Evolutionary conservation across 2,797 vertebrate species (phyloP), one percentile per base, ranked within the genome.

Genomic region (Leptodactylus fallax): DNA sequence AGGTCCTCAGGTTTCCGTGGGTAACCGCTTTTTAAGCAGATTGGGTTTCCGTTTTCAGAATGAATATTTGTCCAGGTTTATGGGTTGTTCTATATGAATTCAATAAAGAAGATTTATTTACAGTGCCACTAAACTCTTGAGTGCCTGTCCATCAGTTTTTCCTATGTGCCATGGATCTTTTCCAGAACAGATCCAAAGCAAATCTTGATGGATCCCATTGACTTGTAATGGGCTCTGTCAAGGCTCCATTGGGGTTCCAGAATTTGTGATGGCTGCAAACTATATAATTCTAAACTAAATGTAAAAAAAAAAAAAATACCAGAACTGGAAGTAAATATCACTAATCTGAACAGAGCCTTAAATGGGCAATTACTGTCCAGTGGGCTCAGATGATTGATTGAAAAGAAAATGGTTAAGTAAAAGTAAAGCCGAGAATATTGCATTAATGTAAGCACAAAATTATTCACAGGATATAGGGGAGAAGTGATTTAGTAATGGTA

Each of bases 401-500:
- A 23, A 60, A 23, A 76, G 7, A 58, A 56, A 77, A 13, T 23
- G 47, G n/a, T 61, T 76, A 51, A 51, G 71, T 58, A 49, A 61
- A 60, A 84, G n/a, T 17, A 6, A 25, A 27, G 10, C 71, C 14
- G 27, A 77, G 71, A n/a, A 71, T 23, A 63, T 27, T 61, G 83
- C 71, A 76, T 76, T 85, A 85, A 85, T 85, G 14, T 23, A 77
- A 60, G 83, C 55, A 17, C 83, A 85, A 25, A 74, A 85, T 85
- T 85, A 85, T 76, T 71, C 83, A 49, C 36, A 27, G 71, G 55
- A 63, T 56, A 85, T 85, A 61, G 36, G 83, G n/a, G 55, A 25
- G n/a, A 76, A 76, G 71, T 77, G 83, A 85, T 85, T 85, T 77
- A 85, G 71, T 84, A 84, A 74, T 76, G 14, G 69, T 61, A 11